Evolutionary conservation across 2,888 invertebrate species (phyloP).

Genomic region (Clanis bilineata): DNA sequence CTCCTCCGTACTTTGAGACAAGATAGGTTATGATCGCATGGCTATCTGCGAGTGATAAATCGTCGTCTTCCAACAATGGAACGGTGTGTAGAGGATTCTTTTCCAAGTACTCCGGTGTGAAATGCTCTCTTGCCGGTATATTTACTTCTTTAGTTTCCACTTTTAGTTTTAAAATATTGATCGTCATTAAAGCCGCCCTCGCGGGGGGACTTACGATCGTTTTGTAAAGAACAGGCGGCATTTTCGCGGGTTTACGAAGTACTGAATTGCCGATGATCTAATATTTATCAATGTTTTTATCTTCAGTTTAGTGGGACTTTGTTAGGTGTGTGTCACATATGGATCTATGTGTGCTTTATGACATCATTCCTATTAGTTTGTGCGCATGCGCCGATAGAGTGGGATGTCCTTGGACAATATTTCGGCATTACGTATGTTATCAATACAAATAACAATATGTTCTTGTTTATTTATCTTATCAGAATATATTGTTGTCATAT

Average conservation of each 20-base stretch:
- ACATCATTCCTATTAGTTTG: not conserved
- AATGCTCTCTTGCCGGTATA: constrained; percentile 40
- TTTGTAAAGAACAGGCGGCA: constrained; percentile 37
- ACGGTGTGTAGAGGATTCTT: constrained; percentile 54
- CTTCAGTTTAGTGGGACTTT: not conserved
- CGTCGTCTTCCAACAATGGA: constrained; percentile 50
- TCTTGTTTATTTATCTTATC: not conserved
- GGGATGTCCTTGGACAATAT: not conserved
- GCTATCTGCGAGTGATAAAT: constrained; percentile 44
- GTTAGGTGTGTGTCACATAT: too few relatives aligned
- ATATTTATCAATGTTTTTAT: not conserved
- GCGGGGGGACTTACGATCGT: constrained; percentile 47
- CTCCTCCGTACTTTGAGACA: constrained; percentile 39
- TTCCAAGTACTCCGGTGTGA: constrained; percentile 40
- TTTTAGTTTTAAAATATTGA: constrained; percentile 39
- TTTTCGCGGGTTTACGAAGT: not conserved
- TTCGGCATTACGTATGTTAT: not conserved
- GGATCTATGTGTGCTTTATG: not conserved
- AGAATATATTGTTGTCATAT: not conserved
- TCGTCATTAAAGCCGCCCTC: constrained; percentile 41
- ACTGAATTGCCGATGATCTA: not conserved
- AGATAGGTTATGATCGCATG: constrained; percentile 52
- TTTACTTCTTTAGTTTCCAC: constrained; percentile 41
- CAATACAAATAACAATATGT: not conserved
- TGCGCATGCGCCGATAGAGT: not conserved